phyloP scores from a whole-genome alignment of 2,113 vertebrate species.

The Melanostigma gelatinosum region DNA sequence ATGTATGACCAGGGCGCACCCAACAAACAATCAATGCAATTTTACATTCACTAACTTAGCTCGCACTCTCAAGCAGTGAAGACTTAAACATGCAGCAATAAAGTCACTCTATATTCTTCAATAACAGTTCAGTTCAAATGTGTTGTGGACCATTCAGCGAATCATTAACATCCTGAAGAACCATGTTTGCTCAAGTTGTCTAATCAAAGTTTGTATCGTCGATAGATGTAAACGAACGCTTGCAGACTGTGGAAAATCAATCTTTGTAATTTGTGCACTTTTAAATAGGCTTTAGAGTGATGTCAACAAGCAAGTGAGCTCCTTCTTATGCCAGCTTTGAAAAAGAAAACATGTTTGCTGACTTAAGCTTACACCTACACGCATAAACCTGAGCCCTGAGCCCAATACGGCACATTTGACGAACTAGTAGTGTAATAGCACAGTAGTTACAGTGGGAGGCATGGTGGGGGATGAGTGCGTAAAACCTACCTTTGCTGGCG shows the following conservation, averaged over 20 bases:
- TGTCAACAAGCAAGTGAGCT: no score
- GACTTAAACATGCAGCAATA: not conserved
- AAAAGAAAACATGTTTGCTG: not conserved
- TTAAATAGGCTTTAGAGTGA: not conserved
- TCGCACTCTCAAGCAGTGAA: not conserved
- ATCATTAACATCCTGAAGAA: not conserved
- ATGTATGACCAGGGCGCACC: not conserved
- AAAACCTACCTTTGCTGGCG: slow-evolving; percentile 92
- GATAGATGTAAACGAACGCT: not conserved
- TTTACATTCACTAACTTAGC: not conserved
- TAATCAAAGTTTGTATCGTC: not conserved
- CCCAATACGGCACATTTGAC: not conserved
- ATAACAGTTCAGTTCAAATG: not conserved
- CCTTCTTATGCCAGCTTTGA: not conserved
- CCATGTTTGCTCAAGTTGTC: not conserved
- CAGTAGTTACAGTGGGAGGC: not conserved
- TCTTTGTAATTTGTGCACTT: not conserved
- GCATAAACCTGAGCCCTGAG: not conserved
- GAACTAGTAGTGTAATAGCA: not conserved
- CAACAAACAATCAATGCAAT: not conserved
- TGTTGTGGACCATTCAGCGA: not conserved
- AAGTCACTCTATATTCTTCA: not conserved
- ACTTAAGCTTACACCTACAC: not conserved
- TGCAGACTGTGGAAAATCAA: not conserved
- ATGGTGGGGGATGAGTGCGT: not conserved